A percentile compares a stretch with the other conserved stretches of the same genome.
These are phyloP conservation scores for Aquatica leii DNA, from an alignment of 2,888 invertebrate species.

Conservation along the genomic window DNA sequence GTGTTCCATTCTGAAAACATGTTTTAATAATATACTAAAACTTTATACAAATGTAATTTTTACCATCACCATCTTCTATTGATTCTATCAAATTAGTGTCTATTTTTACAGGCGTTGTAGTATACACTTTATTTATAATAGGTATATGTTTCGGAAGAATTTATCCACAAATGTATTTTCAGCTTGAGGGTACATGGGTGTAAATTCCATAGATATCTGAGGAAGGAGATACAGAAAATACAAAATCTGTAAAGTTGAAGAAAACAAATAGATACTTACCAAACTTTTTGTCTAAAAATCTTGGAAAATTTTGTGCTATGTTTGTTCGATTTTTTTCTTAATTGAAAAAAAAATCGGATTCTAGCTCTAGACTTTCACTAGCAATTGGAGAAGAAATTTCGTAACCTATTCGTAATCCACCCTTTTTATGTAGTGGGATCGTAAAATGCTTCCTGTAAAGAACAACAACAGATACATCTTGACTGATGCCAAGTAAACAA, in stretches of 20 bases:
- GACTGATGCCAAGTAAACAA: slow-evolving; percentile 28
- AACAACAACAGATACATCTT: slow-evolving; percentile 35
- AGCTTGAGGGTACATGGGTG: neutral
- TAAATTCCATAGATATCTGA: slow-evolving; percentile 4
- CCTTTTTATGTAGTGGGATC: neutral
- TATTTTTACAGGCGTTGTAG: neutral
- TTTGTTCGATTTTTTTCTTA: neutral
- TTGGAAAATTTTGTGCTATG: neutral
- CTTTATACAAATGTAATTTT: neutral
- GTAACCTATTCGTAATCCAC: neutral
- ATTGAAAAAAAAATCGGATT: neutral
- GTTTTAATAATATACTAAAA: neutral
- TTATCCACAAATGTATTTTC: neutral
- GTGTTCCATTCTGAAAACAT: neutral
- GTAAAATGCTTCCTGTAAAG: neutral
- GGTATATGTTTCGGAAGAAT: neutral
- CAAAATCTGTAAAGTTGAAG: no score
- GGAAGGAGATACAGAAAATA: neutral
- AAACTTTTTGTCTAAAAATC: slow-evolving; percentile 3
- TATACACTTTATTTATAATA: neutral
- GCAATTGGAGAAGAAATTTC: neutral
- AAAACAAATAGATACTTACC: neutral
- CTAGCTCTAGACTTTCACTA: no score
- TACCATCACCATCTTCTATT: neutral
- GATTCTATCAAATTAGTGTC: neutral